A percentile compares a stretch with the other conserved stretches of the same genome.
phyloP scores from a whole-genome alignment of 37 sponge, comb jelly and placozoan genomes.

The Chondrilla cf. caribensis region DNA sequence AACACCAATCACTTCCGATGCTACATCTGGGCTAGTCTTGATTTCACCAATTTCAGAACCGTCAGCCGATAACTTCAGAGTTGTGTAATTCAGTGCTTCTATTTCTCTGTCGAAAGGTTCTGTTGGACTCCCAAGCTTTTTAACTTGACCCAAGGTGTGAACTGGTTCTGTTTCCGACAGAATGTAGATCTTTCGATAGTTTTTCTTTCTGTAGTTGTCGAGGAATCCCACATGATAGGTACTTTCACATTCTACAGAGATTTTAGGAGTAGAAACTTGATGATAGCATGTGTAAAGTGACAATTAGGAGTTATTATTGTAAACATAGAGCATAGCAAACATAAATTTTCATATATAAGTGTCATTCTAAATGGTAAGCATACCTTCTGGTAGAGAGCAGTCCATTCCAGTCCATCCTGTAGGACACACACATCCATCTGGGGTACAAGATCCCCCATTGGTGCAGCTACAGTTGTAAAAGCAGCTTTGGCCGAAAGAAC shows the following conservation, averaged over 20 bases:
- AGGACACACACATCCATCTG: slow-evolving; percentile 21
- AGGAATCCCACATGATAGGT: slow-evolving; percentile 3
- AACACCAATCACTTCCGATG: not conserved
- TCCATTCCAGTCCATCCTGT: slow-evolving; percentile 4
- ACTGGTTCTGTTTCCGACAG: not conserved
- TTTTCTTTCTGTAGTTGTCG: not conserved
- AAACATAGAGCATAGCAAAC: no score
- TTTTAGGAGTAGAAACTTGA: no score
- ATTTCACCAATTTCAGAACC: not conserved
- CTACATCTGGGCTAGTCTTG: not conserved
- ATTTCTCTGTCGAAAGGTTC: not conserved
- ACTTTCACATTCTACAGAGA: not conserved
- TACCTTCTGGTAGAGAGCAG: not conserved
- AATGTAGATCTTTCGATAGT: not conserved
- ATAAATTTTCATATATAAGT: no score
- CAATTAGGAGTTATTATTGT: no score
- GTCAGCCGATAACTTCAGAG: not conserved
- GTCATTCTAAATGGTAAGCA: no score
- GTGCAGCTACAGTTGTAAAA: not conserved
- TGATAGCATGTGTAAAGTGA: no score
- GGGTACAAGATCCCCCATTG: slow-evolving; percentile 7
- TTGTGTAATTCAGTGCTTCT: not conserved
- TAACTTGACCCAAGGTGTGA: not conserved
- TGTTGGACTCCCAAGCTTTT: no score
- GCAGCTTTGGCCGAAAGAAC: not conserved